phyloP scores from a whole-genome alignment of 2,797 vertebrate genomes.

The Galago senegalensis region DNA sequence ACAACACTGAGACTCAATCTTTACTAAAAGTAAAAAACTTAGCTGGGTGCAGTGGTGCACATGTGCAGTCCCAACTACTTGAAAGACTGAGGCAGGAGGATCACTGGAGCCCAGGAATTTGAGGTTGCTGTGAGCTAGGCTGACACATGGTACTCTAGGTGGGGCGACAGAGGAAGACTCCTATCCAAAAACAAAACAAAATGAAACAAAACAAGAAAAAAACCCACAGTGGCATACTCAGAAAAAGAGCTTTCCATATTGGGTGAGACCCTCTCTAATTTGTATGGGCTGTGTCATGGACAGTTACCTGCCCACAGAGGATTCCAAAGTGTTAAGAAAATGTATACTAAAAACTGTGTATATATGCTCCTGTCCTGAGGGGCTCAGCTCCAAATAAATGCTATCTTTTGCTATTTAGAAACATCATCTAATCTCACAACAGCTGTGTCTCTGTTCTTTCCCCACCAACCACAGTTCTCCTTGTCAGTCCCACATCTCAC shows the following conservation, averaged over 20 bases:
- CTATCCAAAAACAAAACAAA: not conserved
- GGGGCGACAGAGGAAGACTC: not conserved
- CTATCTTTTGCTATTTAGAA: not conserved
- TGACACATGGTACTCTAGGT: not conserved
- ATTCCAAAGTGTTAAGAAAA: not conserved
- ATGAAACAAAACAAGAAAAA: not conserved
- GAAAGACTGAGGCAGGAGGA: not conserved
- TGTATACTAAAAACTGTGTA: not conserved
- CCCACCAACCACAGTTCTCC: too few relatives aligned
- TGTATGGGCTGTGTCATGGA: too few relatives aligned
- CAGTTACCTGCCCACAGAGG: rapidly evolving
- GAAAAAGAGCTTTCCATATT: not conserved
- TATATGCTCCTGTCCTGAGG: not conserved
- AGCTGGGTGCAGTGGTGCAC: not conserved
- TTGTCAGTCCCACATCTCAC: too few relatives aligned
- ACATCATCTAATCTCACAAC: not conserved
- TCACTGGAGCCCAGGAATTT: not conserved
- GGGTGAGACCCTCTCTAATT: not conserved
- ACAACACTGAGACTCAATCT: not conserved
- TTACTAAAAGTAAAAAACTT: not conserved
- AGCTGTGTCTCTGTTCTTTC: not conserved
- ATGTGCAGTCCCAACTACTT: not conserved
- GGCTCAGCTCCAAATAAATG: not conserved
- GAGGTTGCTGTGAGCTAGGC: not conserved
- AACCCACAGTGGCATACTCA: not conserved